Base-by-base conservation (phyloP, 2,797 vertebrate genomes). In the Coregonus suidteri region DNA sequence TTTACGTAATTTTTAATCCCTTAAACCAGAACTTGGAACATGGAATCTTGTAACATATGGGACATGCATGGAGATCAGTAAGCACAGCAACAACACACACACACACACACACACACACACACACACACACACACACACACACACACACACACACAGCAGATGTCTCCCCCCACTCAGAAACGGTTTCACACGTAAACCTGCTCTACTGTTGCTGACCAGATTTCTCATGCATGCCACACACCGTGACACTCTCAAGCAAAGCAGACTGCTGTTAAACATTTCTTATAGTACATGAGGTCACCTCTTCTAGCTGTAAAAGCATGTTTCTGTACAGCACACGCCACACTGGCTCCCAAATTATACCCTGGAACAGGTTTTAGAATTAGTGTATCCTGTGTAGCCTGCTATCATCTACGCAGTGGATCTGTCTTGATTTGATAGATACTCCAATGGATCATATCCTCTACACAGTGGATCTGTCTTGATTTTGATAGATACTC, bases 131-230 rank as follows among this genome's bases (percentile, higher is more conserved):
- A 4, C 34, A 4, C 34, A 35, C 34, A 4, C n/a, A 59, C 53
- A 71, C 72, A 68, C 47, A 75, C 73, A 79, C n/a, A 25, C 68
- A 30, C 31, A 0, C 56, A 6, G 56, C 56, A 59, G 56, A 59
- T 59, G 56, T 20, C 4, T n/a, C 18, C 54, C n/a, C 15, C 11
- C 54, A 5, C 14, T 59, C 41, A 41, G 41, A 41, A 41, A 47
- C 41, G 18, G 15, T 59, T 59, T 5, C 16, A 6, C 56, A 59
- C 56, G 18, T 59, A 59, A 59, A 7, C 5, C 56, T 20, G 1
- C 41, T 47, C 9, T 47, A 11, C 56, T n/a, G 4, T 6, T 1
- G 56, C 56, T n/a, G 6, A 6, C n/a, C 56, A 18, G 18, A 18
- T 16, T n/a, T 59, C 5, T 6, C 18, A 20, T n/a, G 56, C 16